Evolutionary conservation across 1,140 invertebrate species (phyloP).

Genomic region (Coelopa frigida): DNA sequence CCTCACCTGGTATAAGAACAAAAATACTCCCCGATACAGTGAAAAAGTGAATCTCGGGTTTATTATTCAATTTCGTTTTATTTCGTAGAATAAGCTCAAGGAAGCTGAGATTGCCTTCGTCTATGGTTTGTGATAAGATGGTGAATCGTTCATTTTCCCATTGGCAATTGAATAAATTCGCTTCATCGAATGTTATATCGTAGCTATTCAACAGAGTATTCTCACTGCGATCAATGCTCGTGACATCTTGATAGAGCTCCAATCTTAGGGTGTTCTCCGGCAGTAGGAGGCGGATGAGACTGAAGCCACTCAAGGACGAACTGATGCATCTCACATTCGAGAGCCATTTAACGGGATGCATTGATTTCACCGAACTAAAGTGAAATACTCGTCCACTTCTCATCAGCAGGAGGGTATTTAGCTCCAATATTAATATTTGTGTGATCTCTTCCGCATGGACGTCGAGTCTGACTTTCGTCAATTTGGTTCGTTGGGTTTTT

Average conservation of each 20-base stretch:
- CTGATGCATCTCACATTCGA: slow-evolving; percentile 26
- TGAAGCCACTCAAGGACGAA: slow-evolving; percentile 21
- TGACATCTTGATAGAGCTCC: slow-evolving; percentile 27
- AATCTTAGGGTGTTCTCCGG: slow-evolving; percentile 18
- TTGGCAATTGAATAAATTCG: slow-evolving; percentile 29
- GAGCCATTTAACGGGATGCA: slow-evolving; percentile 27
- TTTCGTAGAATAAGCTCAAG: slow-evolving; percentile 19
- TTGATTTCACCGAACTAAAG: slow-evolving; percentile 29
- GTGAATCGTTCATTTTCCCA: slow-evolving; percentile 28
- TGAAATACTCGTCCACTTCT: slow-evolving; percentile 30
- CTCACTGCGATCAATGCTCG: slow-evolving; percentile 19
- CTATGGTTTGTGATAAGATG: slow-evolving; percentile 17
- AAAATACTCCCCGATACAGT: slow-evolving; percentile 11
- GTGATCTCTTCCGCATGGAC: slow-evolving; percentile 15
- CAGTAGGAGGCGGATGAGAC: slow-evolving; percentile 21
- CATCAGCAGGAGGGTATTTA: slow-evolving; percentile 33
- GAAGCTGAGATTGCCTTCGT: slow-evolving; percentile 21
- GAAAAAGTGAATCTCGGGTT: slow-evolving; percentile 18
- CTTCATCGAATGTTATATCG: slow-evolving; percentile 32
- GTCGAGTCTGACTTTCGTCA: slow-evolving; percentile 29
- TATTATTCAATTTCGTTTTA: neutral
- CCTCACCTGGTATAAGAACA: slow-evolving; percentile 9
- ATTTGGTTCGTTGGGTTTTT: slow-evolving; percentile 18
- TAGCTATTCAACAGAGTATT: slow-evolving; percentile 23
- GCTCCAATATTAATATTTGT: slow-evolving; percentile 25